phyloP scores from a whole-genome alignment of 2,888 invertebrate genomes.

The Ormyrus pomaceus region DNA sequence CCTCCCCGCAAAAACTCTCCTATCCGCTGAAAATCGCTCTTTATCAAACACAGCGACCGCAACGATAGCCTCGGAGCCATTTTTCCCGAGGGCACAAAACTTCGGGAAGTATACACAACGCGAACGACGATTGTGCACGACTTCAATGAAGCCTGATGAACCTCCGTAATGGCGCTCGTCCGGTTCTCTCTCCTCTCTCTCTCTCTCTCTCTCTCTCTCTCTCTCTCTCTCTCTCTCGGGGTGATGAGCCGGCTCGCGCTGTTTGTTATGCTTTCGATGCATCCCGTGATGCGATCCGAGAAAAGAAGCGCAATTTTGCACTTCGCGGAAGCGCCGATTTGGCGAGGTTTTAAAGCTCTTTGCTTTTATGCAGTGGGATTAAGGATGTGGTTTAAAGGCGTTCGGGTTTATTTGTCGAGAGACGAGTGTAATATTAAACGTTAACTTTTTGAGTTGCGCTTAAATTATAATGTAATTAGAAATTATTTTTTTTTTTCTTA shows the following conservation, averaged over 20 bases:
- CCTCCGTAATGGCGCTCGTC: conserved; percentile 53
- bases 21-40: too few species aligned
- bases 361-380: too few species aligned
- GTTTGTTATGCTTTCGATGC: conserved; percentile 45
- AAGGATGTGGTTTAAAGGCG: too few species aligned
- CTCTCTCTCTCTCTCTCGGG: not conserved
- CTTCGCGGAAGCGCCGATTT: not conserved
- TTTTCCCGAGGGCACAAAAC: not conserved
- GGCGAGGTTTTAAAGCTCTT: too few species aligned
- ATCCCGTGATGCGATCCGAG: not conserved
- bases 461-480: too few species aligned
- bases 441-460: too few species aligned
- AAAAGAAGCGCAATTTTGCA: conserved; percentile 11
- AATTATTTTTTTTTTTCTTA: too few species aligned
- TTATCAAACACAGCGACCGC: too few species aligned
- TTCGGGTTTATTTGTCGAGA: too few species aligned
- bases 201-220: too few species aligned
- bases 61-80: not conserved
- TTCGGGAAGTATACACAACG: conserved; percentile 7
- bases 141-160: conserved; percentile 56
- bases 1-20: too few species aligned
- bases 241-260: conserved; percentile 15
- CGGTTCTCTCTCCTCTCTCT: conserved; percentile 20
- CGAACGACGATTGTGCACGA: conserved; percentile 11
- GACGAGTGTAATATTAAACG: too few species aligned